These are phyloP conservation scores for Meandrusa payeni DNA, from an alignment of 2,888 invertebrate genomes.

Conservation along the genomic window DNA sequence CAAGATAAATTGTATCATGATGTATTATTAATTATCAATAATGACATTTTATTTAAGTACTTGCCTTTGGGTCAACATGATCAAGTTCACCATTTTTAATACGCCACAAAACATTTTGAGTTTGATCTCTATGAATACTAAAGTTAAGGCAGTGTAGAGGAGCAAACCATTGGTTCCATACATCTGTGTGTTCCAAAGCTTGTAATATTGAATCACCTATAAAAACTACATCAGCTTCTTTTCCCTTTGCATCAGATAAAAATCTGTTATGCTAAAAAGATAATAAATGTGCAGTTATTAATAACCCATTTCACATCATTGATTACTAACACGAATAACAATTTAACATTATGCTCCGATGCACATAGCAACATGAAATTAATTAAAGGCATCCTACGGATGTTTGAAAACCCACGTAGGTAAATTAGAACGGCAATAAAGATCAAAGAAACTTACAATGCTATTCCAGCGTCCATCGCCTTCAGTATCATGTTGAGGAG, in stretches of 20 bases:
- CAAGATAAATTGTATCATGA: not conserved
- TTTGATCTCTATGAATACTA: constrained; percentile 93
- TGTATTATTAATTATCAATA: too few species aligned
- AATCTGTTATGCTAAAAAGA: constrained; percentile 91
- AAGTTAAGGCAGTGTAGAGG: constrained; percentile 95
- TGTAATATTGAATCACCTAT: constrained; percentile 94
- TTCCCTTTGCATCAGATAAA: constrained; percentile 90
- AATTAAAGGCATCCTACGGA: constrained; percentile 11
- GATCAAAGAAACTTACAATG: constrained; percentile 69
- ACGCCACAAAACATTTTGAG: constrained; percentile 94
- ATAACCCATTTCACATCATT: not conserved
- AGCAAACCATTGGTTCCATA: constrained; percentile 95
- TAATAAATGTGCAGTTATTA: constrained; percentile 20
- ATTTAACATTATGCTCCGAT: constrained; percentile 18
- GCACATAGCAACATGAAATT: constrained; percentile 13
- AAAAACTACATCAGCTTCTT: constrained; percentile 95
- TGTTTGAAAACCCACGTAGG: constrained; percentile 28
- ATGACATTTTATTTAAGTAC: constrained; percentile 17
- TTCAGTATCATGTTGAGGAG: constrained; percentile 87
- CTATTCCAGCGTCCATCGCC: constrained; percentile 94
- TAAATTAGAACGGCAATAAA: constrained; percentile 12
- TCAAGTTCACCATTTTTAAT: constrained; percentile 94
- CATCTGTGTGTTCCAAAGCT: constrained; percentile 89
- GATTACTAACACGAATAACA: constrained; percentile 12
- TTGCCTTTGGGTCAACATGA: constrained; percentile 92